A percentile compares a stretch with the other conserved stretches of the same genome.
Evolutionary conservation across 2,113 vertebrate genomes (phyloP).

Genomic region (Cricetomys ansorgei): DNA sequence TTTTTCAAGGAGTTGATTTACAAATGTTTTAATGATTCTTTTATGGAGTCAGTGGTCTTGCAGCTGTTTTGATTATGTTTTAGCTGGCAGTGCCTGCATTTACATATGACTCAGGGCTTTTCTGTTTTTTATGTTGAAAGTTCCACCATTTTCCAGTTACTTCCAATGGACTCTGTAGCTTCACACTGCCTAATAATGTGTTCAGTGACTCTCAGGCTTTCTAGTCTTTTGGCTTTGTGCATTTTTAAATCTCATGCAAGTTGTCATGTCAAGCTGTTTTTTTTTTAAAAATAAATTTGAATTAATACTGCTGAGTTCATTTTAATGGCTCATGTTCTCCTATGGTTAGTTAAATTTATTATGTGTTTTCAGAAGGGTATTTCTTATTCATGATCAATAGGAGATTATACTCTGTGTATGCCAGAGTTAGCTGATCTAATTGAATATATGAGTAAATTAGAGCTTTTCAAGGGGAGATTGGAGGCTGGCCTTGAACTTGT

Average conservation of each 20-base stretch:
- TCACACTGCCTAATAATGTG: neutral
- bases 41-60: neutral
- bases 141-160: neutral
- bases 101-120: constrained; percentile 15
- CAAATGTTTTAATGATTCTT: neutral
- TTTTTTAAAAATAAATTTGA: constrained; percentile 39
- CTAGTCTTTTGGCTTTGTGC: neutral
- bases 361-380: neutral
- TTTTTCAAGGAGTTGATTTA: neutral
- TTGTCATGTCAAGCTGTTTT: constrained; percentile 22
- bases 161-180: neutral
- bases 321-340: neutral
- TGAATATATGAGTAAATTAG: neutral
- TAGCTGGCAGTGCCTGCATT: neutral
- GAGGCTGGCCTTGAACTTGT: neutral
- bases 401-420: neutral
- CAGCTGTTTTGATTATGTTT: constrained; percentile 9
- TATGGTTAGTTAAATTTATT: constrained; percentile 32
- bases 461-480: neutral
- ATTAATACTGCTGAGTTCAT: constrained; percentile 41
- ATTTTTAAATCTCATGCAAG: constrained; percentile 19
- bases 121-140: neutral
- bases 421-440: neutral
- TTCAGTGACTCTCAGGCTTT: neutral
- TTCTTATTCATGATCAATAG: neutral